Evolutionary conservation across 2,797 vertebrate genomes (phyloP), one percentile per base, ranked within the genome.

Genomic region (Podargus strigoides): DNA sequence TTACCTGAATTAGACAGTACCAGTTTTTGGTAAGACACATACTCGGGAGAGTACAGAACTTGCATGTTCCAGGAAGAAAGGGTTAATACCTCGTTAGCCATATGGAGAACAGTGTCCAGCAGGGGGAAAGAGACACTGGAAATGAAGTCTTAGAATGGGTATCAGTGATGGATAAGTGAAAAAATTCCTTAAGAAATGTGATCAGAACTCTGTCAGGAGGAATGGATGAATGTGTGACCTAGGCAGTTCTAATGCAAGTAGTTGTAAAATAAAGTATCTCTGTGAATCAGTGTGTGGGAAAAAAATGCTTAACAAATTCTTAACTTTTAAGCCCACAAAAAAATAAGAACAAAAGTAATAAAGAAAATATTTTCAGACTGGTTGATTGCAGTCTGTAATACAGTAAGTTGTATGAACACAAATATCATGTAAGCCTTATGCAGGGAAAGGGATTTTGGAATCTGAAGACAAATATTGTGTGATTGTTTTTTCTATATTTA

Each of bases 1-100:
- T 22, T 92, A 92, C 81, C 47, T 67, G 75, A 93, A 83, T 95
- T 95, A 91, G 83, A 85, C 30, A 83, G 66, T 87, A 91, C 81
- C 14, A n/a, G 59, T 81, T 97, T 93, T 62, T 96, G 50, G 64
- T 93, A 87, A 90, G 64, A 56, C 10, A 9, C 34, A 10, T 73
- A 50, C 81, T 97, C 76, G 47, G 75, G 4, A 19, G 68, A 87
- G 85, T 90, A 66, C 46, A 86, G 92, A 93, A 85, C 14, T 96
- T 92, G 52, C 18, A 34, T 80, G 15, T 91, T 78, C 26, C 44
- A 59, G 52, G 34, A 73, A 46, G 58, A 83, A 90, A 52, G 21
- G 24, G 19, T 49, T 59, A 68, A 68, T 79, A 37, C 24, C 46
- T 44, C 22, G 36, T 8, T 56, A 69, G 42, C 47, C 19, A 12